These are phyloP conservation scores for Siderastrea radians DNA, from an alignment of 92 coral and sea anemone species.

Conservation along the genomic window DNA sequence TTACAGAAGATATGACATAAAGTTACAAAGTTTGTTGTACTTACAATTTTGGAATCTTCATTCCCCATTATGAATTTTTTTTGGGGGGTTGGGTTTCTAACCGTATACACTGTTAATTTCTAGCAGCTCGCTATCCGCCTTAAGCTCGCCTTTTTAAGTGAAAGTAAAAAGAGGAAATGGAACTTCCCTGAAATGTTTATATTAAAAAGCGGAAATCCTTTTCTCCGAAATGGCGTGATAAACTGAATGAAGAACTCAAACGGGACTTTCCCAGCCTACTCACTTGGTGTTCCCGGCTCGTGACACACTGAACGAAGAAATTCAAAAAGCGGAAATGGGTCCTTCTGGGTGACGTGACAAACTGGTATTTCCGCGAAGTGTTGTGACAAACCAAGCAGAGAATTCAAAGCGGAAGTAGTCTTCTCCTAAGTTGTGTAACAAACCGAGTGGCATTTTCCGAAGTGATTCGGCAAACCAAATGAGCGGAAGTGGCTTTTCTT, in stretches of 20 bases:
- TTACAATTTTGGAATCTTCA: slow-evolving; percentile 8
- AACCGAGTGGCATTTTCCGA: too few relatives aligned
- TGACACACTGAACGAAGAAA: not conserved
- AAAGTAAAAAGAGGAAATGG: not conserved
- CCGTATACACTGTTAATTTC: not conserved
- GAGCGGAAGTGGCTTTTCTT: too few relatives aligned
- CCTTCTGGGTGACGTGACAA: too few relatives aligned
- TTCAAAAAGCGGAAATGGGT: too few relatives aligned
- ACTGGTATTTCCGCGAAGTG: too few relatives aligned
- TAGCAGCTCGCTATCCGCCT: not conserved
- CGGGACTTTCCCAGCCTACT: too few relatives aligned
- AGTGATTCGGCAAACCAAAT: too few relatives aligned
- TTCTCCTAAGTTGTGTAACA: too few relatives aligned
- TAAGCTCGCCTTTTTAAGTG: not conserved
- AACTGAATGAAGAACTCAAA: not conserved
- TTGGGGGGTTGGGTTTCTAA: not conserved
- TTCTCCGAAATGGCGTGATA: not conserved
- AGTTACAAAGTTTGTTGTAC: not conserved
- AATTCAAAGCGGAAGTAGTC: too few relatives aligned
- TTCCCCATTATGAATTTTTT: not conserved
- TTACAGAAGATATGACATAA: too few relatives aligned
- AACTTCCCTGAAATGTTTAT: not conserved
- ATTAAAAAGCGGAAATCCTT: too few relatives aligned
- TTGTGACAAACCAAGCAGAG: too few relatives aligned
- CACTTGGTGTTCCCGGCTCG: not conserved